Percentiles rank a stretch among this genome's conserved stretches.
phyloP scores from a whole-genome alignment of 2,113 vertebrate species.

The Hemiscyllium ocellatum region DNA sequence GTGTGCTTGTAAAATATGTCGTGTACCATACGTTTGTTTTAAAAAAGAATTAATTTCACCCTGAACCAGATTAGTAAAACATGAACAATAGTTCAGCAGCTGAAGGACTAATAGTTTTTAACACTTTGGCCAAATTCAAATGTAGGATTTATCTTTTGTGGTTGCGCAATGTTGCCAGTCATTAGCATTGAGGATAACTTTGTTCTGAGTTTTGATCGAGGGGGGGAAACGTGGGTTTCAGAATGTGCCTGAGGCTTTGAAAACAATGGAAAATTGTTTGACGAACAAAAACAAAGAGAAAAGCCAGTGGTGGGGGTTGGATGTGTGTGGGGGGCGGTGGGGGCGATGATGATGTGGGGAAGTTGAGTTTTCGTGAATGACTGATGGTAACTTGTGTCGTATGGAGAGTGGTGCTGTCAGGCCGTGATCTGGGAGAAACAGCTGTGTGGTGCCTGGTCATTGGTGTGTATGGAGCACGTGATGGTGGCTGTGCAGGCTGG shows the following conservation, averaged over 20 bases:
- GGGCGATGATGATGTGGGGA: not conserved
- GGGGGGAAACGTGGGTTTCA: not conserved
- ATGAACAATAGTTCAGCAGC: not conserved
- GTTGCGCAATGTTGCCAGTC: not conserved
- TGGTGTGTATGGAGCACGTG: slow-evolving; percentile 40
- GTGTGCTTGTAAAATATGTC: not conserved
- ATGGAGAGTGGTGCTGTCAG: slow-evolving; percentile 49
- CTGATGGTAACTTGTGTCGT: slow-evolving; percentile 48
- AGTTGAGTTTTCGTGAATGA: slow-evolving; percentile 41
- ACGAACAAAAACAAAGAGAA: not conserved
- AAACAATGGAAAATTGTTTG: not conserved
- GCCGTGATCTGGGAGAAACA: slow-evolving; percentile 44
- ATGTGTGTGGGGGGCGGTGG: not conserved
- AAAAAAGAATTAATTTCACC: not conserved
- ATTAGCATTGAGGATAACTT: not conserved
- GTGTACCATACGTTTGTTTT: not conserved
- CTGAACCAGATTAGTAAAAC: not conserved
- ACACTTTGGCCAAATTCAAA: not conserved
- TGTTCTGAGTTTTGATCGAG: not conserved
- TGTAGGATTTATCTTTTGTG: not conserved
- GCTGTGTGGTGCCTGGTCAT: slow-evolving; percentile 40
- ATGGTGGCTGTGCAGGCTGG: slow-evolving; percentile 36
- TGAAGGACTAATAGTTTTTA: not conserved
- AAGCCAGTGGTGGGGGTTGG: too few species aligned
- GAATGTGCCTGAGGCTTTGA: not conserved